phyloP scores from a whole-genome alignment of 2,113 vertebrate species.

The Daubentonia madagascariensis region DNA sequence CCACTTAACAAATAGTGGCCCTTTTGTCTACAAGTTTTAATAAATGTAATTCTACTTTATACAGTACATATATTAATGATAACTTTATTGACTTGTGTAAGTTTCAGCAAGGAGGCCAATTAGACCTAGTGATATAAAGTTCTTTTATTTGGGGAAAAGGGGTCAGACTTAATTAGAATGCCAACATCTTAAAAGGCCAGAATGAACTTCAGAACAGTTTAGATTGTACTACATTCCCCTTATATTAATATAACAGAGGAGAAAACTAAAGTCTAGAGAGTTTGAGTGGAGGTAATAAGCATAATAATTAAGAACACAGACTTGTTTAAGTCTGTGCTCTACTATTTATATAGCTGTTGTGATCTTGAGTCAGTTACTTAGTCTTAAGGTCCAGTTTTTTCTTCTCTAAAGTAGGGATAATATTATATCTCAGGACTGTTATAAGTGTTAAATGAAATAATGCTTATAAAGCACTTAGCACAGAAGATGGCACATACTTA shows the following conservation, averaged over 20 bases:
- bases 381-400: neutral
- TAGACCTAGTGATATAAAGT: neutral
- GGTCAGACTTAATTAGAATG: neutral
- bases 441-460: neutral
- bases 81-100: neutral
- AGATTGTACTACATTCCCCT: neutral
- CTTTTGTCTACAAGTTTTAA: neutral
- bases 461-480: neutral
- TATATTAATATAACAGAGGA: neutral
- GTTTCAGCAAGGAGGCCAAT: neutral
- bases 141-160: neutral
- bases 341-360: neutral
- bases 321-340: neutral
- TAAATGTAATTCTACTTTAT: neutral
- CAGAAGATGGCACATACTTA: neutral
- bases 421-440: neutral
- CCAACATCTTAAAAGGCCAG: neutral
- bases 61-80: neutral
- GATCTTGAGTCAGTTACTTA: neutral
- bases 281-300: neutral
- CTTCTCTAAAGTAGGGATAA: conserved; percentile 6
- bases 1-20: neutral
- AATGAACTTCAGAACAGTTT: neutral
- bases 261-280: neutral
- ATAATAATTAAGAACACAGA: neutral